Conservation (phyloP, 2,888 invertebrate genomes). For the Camptogramma bilineatum region DNA sequence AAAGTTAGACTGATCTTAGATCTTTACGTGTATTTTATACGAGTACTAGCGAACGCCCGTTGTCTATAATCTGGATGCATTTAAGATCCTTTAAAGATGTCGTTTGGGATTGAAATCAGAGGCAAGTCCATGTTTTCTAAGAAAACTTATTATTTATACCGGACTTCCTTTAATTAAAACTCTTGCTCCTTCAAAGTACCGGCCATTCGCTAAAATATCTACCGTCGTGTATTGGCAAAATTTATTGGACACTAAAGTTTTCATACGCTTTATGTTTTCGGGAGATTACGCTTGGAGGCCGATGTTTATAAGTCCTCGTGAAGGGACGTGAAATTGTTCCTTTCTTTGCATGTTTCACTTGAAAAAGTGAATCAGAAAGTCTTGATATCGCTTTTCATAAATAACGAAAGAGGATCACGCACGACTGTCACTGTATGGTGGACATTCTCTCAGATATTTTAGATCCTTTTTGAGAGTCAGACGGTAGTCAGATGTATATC, state of each 20-base stretch:
- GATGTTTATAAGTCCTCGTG: slow-evolving; percentile 63
- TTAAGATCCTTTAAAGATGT: too few relatives aligned
- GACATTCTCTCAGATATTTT: neutral
- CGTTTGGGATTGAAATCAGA: too few relatives aligned
- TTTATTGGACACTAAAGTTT: slow-evolving; percentile 78
- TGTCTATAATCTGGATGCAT: too few relatives aligned
- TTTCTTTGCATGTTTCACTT: slow-evolving; percentile 36
- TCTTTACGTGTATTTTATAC: too few relatives aligned
- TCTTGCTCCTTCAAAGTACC: slow-evolving; percentile 36
- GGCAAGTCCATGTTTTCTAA: too few relatives aligned
- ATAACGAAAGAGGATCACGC: neutral
- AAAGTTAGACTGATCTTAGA: too few relatives aligned
- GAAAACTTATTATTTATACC: neutral
- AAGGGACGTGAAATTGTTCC: slow-evolving; percentile 63
- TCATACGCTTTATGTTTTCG: slow-evolving; percentile 74
- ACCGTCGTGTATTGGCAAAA: slow-evolving; percentile 69
- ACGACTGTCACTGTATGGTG: too few relatives aligned
- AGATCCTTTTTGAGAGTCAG: too few relatives aligned
- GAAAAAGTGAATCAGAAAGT: slow-evolving; percentile 7
- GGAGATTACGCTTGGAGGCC: slow-evolving; percentile 68
- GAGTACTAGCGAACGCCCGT: too few relatives aligned
- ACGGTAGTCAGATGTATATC: too few relatives aligned
- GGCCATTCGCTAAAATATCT: slow-evolving; percentile 57
- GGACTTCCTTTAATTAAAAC: slow-evolving; percentile 21
- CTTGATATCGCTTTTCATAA: neutral